These are phyloP conservation scores for Cecropterus lyciades DNA, from an alignment of 1,140 invertebrate genomes.

Conservation along the genomic window DNA sequence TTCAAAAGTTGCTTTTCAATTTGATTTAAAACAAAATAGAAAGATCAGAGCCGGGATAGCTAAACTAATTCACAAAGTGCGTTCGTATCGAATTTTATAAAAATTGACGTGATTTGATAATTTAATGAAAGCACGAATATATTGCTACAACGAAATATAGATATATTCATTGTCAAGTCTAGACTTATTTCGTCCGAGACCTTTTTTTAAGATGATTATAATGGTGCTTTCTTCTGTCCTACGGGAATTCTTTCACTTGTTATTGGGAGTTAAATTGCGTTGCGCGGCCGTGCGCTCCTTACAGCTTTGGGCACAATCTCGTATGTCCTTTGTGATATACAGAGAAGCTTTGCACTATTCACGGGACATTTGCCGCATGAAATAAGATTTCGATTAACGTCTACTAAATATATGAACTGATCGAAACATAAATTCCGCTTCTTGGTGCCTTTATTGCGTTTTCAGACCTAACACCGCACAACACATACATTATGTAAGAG, in stretches of 20 bases:
- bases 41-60: slow-evolving; percentile 15
- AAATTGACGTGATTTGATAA: slow-evolving; percentile 15
- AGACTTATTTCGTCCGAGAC: slow-evolving; percentile 29
- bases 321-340: slow-evolving; percentile 55
- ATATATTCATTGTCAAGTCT: neutral
- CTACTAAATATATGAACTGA: slow-evolving; percentile 43
- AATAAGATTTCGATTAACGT: slow-evolving; percentile 75
- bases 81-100: slow-evolving; percentile 9
- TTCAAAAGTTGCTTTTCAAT: slow-evolving; percentile 25
- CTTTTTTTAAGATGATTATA: slow-evolving; percentile 32
- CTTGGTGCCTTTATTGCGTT: neutral
- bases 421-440: slow-evolving; percentile 41
- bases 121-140: neutral
- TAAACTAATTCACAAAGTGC: slow-evolving; percentile 23
- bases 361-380: slow-evolving; percentile 69
- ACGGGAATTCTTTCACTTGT: slow-evolving; percentile 8
- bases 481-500: too few relatives aligned
- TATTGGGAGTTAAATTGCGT: slow-evolving; percentile 38
- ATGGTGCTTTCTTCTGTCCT: slow-evolving; percentile 9
- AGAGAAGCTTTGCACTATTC: slow-evolving; percentile 59
- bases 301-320: slow-evolving; percentile 3
- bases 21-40: slow-evolving; percentile 18
- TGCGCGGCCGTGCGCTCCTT: slow-evolving; percentile 38
- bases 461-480: neutral
- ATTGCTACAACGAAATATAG: too few relatives aligned